phyloP scores from a whole-genome alignment of 2,797 vertebrate species.

The Balearica regulorum region DNA sequence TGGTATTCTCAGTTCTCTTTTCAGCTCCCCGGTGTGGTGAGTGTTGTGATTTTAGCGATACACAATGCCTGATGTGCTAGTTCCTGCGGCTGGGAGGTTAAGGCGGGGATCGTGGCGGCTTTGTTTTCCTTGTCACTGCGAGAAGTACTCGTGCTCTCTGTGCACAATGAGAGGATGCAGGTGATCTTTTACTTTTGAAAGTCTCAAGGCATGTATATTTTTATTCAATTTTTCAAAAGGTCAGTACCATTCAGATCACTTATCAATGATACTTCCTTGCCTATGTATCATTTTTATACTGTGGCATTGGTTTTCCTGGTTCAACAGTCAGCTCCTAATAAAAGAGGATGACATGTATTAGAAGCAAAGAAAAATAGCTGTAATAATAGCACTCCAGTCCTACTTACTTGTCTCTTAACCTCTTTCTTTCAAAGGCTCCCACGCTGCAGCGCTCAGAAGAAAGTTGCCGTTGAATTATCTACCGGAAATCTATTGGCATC shows the following conservation, averaged over 20 bases:
- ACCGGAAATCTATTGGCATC: background rate
- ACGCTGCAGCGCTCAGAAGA: conserved; percentile 23
- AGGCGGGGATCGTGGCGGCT: background rate
- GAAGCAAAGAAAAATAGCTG: conserved; percentile 67
- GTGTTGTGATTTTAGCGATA: background rate
- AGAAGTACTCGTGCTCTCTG: background rate
- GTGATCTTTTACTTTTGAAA: conserved; percentile 37
- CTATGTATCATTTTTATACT: conserved; percentile 56
- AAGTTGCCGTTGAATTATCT: conserved; percentile 48
- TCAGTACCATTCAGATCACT: conserved; percentile 61
- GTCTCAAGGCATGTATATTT: background rate
- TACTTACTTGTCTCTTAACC: conserved; percentile 66
- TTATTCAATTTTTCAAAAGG: conserved; percentile 43
- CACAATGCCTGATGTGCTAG: background rate
- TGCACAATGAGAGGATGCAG: background rate
- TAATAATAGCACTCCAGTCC: conserved; percentile 62
- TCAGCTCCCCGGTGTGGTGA: background rate
- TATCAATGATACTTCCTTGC: conserved; percentile 46
- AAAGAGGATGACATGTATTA: conserved; percentile 61
- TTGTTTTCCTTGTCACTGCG: background rate
- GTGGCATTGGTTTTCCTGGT: conserved; percentile 36
- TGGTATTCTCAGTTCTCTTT: background rate
- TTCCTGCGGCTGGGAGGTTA: background rate
- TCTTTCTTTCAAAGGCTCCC: conserved; percentile 62
- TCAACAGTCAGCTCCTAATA: conserved; percentile 65